Evolutionary conservation across 2,888 invertebrate genomes (phyloP).

Genomic region (Schrankia costaestrigalis): DNA sequence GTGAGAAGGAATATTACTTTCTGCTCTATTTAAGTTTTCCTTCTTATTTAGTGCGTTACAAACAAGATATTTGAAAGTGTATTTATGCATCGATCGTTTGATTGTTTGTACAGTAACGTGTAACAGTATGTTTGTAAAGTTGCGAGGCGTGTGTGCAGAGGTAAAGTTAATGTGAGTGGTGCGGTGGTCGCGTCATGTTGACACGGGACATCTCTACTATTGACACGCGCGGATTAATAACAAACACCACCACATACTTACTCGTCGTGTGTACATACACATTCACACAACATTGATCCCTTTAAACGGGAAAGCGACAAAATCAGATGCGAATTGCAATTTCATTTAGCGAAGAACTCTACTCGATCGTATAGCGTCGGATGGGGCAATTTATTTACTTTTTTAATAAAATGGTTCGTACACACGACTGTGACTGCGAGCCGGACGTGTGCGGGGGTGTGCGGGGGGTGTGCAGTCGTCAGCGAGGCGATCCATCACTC

Average conservation of each 20-base stretch:
- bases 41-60: no score
- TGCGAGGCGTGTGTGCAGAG: no score
- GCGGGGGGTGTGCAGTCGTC: constrained; percentile 16
- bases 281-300: constrained; percentile 9
- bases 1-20: no score
- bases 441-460: constrained; percentile 2
- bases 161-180: no score
- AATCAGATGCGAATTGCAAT: constrained; percentile 19
- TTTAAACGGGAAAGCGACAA: constrained; percentile 9
- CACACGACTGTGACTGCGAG: no score
- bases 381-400: constrained; percentile 34
- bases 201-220: constrained; percentile 20
- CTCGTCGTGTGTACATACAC: no score
- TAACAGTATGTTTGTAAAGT: no score
- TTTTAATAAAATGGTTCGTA: constrained; percentile 34
- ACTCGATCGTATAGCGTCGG: constrained; percentile 21
- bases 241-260: constrained; percentile 21
- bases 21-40: no score
- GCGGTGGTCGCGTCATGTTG: constrained; percentile 16
- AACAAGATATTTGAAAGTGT: no score
- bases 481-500: constrained; percentile 28
- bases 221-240: constrained; percentile 30
- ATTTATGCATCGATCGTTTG: no score
- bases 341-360: constrained; percentile 20
- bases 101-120: no score